A percentile compares a stretch with the other conserved stretches of the same genome.
Evolutionary conservation across 2,797 vertebrate species (phyloP).

Genomic region (Poeciliopsis turneri): DNA sequence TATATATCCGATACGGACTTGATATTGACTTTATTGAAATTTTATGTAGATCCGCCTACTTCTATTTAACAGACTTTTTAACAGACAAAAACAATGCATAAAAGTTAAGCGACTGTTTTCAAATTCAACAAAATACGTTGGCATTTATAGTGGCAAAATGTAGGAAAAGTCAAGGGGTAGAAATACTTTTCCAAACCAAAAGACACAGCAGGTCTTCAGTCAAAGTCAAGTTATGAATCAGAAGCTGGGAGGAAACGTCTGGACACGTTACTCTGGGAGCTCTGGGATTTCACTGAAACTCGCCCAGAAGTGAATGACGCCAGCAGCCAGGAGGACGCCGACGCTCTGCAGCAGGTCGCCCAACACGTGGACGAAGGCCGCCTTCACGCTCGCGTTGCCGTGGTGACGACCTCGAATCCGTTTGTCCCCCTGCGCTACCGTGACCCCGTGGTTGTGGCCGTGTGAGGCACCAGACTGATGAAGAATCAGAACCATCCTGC

Average conservation of each 20-base stretch:
- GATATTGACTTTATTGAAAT: too few species aligned
- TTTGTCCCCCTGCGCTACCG: conserved; percentile 55
- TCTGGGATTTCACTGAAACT: conserved; percentile 21
- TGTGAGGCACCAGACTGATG: conserved; percentile 84
- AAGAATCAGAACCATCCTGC: conserved; percentile 89
- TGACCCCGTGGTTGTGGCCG: conserved; percentile 75
- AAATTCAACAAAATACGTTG: neutral
- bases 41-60: neutral
- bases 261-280: neutral
- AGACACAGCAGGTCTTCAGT: neutral
- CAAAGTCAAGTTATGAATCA: neutral
- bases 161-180: neutral
- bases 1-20: too few species aligned
- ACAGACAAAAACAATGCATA: neutral
- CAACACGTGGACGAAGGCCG: conserved; percentile 89
- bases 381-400: conserved; percentile 87
- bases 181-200: neutral
- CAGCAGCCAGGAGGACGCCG: conserved; percentile 86
- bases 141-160: neutral
- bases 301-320: conserved; percentile 88
- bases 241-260: neutral
- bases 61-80: too few species aligned
- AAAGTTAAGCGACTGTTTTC: neutral
- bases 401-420: conserved; percentile 48
- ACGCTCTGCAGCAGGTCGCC: conserved; percentile 92